phyloP scores from a whole-genome alignment of 2,113 vertebrate genomes.

The Pelecanoides urinatrix region DNA sequence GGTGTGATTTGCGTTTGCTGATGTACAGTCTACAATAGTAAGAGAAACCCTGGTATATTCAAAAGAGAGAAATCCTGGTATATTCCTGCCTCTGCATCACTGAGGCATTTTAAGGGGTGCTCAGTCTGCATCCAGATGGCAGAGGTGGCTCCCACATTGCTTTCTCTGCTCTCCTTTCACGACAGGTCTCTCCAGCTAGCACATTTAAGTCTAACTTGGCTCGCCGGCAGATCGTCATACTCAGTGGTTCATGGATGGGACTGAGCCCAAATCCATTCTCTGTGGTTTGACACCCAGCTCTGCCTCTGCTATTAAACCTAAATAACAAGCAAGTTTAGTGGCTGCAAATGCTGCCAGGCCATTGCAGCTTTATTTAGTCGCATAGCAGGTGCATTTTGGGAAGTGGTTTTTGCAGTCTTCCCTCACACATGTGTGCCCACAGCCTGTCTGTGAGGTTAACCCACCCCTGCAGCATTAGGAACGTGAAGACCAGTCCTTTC shows the following conservation, averaged over 20 bases:
- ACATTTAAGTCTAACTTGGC: background rate
- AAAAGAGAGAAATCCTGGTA: background rate
- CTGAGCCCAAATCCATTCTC: background rate
- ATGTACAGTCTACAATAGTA: background rate
- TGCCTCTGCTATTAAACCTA: background rate
- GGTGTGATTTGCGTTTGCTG: background rate
- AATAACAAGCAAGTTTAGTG: background rate
- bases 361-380: background rate
- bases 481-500: background rate
- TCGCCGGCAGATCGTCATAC: background rate
- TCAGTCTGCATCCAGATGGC: background rate
- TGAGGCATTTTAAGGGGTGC: background rate
- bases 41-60: background rate
- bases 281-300: background rate
- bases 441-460: background rate
- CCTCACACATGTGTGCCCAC: background rate
- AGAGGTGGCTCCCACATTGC: background rate
- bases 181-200: background rate
- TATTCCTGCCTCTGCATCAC: background rate
- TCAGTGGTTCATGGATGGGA: background rate
- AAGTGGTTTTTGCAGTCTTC: background rate
- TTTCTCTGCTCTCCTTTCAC: background rate
- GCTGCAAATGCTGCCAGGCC: background rate
- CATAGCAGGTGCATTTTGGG: background rate
- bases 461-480: background rate